Percentiles rank a stretch among this genome's conserved stretches.
phyloP scores from a whole-genome alignment of 2,797 vertebrate species.

The Merluccius polli region DNA sequence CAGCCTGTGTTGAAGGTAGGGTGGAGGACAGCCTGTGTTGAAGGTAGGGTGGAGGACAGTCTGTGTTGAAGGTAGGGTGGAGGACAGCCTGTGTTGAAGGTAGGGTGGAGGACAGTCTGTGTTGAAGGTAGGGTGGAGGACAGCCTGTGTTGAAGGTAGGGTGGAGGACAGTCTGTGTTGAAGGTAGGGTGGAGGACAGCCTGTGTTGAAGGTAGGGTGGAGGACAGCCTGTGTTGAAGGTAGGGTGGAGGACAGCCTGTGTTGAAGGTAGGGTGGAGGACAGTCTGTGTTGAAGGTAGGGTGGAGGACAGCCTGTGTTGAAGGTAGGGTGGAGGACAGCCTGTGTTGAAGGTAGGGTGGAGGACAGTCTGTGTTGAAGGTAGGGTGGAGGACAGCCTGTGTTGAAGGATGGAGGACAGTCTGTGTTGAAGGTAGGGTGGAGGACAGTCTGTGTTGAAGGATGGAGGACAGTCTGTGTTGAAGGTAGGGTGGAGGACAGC shows the following conservation, averaged over 20 bases:
- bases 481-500: slow-evolving; percentile 73
- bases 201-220: slow-evolving; percentile 86
- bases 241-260: slow-evolving; percentile 92
- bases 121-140: too few species aligned
- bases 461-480: slow-evolving; percentile 93
- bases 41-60: slow-evolving; percentile 72
- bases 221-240: too few species aligned
- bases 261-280: slow-evolving; percentile 81
- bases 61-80: too few species aligned
- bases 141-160: slow-evolving; percentile 92
- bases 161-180: neutral
- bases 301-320: slow-evolving; percentile 92
- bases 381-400: slow-evolving; percentile 45
- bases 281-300: too few species aligned
- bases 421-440: slow-evolving; percentile 86
- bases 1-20: too few species aligned
- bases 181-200: slow-evolving; percentile 94
- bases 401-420: slow-evolving; percentile 96
- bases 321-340: slow-evolving; percentile 73
- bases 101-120: slow-evolving; percentile 45
- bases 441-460: too few species aligned
- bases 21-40: slow-evolving; percentile 92
- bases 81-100: slow-evolving; percentile 94
- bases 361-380: slow-evolving; percentile 94
- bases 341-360: too few species aligned